These are phyloP conservation scores for Leptopterna dolabrata DNA, from an alignment of 2,888 invertebrate genomes.

Conservation along the genomic window DNA sequence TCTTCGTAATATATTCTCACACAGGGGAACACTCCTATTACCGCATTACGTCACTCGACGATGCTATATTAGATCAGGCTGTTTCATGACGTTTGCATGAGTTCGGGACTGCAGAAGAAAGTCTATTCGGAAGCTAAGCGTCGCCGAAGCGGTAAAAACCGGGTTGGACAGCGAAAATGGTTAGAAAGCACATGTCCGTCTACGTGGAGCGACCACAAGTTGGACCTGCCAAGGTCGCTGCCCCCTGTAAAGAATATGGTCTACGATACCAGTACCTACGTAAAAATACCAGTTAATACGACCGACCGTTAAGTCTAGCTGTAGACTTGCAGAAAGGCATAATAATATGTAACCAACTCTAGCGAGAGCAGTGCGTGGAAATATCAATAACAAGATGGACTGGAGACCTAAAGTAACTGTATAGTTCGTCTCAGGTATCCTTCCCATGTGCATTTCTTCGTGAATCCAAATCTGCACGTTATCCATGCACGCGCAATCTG, in stretches of 20 bases:
- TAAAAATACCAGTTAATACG: too few relatives aligned
- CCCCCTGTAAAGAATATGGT: background rate
- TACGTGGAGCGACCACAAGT: background rate
- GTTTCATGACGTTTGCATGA: conserved; percentile 15
- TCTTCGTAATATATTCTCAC: conserved; percentile 16
- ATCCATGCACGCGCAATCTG: too few relatives aligned
- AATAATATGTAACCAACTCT: too few relatives aligned
- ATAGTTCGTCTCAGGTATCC: too few relatives aligned
- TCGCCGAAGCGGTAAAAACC: background rate
- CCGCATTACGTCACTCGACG: background rate
- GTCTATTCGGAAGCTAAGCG: background rate
- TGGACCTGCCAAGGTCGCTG: background rate
- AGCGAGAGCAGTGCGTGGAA: too few relatives aligned
- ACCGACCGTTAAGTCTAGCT: too few relatives aligned
- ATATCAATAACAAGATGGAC: too few relatives aligned
- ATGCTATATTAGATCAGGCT: background rate
- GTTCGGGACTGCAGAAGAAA: background rate
- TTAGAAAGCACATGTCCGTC: conserved; percentile 9
- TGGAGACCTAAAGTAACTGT: too few relatives aligned
- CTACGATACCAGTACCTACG: too few relatives aligned
- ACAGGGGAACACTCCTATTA: background rate
- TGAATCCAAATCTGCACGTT: too few relatives aligned
- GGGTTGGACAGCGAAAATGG: conserved; percentile 24
- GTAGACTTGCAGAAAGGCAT: too few relatives aligned
- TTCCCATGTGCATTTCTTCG: too few relatives aligned